These are phyloP conservation scores for Cheilosia vernalis DNA, from an alignment of 2,888 invertebrate genomes.

Conservation along the genomic window DNA sequence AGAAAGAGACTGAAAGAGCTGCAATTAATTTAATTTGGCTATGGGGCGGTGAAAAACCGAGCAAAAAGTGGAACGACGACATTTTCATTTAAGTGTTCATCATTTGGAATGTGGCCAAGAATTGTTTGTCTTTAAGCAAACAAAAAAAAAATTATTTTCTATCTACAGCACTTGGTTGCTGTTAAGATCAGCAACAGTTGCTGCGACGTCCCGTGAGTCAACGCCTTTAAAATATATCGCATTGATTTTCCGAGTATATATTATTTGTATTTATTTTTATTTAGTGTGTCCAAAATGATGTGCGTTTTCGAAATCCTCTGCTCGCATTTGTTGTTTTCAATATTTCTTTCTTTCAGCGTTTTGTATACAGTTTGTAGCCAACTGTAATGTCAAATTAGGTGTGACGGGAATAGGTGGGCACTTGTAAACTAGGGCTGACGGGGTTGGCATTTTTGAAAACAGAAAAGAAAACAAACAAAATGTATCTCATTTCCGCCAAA, in stretches of 20 bases:
- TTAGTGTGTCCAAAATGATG: slow-evolving; percentile 50
- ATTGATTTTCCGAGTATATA: slow-evolving; percentile 37
- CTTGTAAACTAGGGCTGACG: neutral
- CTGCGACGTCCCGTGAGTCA: slow-evolving; percentile 65
- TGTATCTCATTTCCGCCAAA: neutral
- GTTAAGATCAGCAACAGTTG: slow-evolving; percentile 71
- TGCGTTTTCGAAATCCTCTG: slow-evolving; percentile 43
- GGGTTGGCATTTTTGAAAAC: neutral
- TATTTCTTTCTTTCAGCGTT: slow-evolving; percentile 7
- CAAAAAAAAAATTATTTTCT: neutral
- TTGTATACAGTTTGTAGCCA: slow-evolving; percentile 34
- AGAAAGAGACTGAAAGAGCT: slow-evolving; percentile 18
- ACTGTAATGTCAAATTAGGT: slow-evolving; percentile 40
- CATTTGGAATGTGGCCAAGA: slow-evolving; percentile 68
- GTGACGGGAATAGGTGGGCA: slow-evolving; percentile 23
- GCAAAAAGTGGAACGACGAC: slow-evolving; percentile 72
- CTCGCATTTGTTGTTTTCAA: slow-evolving; percentile 55
- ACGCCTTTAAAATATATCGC: slow-evolving; percentile 63
- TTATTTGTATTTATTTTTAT: slow-evolving; percentile 26
- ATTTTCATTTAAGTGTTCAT: slow-evolving; percentile 75
- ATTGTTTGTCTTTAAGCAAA: slow-evolving; percentile 37
- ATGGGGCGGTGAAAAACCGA: slow-evolving; percentile 69
- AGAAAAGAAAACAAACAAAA: neutral
- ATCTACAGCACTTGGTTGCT: slow-evolving; percentile 50
- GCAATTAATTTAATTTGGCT: slow-evolving; percentile 74